phyloP scores from a whole-genome alignment of 2,888 invertebrate genomes.

The Hemicrepidius hirtus region DNA sequence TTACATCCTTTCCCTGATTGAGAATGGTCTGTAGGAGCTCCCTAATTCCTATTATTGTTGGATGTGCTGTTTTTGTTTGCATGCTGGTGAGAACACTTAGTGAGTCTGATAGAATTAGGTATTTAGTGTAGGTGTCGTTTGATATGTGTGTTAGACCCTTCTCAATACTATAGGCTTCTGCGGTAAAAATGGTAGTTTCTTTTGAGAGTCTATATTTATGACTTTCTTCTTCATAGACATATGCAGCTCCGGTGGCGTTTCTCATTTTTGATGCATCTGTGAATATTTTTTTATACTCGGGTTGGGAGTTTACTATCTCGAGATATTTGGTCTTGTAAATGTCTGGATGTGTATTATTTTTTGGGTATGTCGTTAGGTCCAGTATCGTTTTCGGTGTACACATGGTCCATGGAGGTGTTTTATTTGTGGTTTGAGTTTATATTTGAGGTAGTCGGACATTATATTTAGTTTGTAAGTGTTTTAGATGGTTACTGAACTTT shows the following conservation, averaged over 20 bases:
- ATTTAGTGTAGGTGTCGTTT: neutral
- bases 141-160: neutral
- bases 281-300: neutral
- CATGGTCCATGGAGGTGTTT: neutral
- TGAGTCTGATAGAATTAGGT: neutral
- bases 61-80: neutral
- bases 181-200: neutral
- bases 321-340: neutral
- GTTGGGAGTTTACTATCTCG: neutral
- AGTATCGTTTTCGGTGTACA: neutral
- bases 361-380: neutral
- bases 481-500: too few relatives aligned
- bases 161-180: neutral
- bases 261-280: neutral
- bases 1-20: neutral
- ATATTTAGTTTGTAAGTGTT: neutral
- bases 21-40: neutral
- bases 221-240: neutral
- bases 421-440: neutral
- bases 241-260: neutral
- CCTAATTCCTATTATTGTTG: neutral
- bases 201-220: too few relatives aligned
- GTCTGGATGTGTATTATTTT: neutral
- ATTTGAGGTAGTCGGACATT: neutral
- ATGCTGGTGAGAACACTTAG: neutral